Conservation (phyloP, 2,888 invertebrate species). For the Macrophya alboannulata region DNA sequence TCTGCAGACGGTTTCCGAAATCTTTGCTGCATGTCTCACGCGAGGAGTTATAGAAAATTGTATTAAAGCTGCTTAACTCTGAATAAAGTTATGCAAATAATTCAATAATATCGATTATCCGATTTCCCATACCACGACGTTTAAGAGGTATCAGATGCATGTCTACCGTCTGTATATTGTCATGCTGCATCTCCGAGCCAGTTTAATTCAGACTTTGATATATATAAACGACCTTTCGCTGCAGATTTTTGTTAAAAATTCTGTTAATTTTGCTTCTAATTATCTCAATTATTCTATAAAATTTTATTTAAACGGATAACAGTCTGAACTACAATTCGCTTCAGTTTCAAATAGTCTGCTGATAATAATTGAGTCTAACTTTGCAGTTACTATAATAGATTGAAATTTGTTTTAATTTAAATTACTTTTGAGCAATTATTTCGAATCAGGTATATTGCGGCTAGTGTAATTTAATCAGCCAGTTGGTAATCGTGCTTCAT, state of each 20-base stretch:
- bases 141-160: not conserved
- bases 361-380: not conserved
- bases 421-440: slow-evolving; percentile 26
- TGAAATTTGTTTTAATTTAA: not conserved
- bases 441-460: not conserved
- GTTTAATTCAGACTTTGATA: not conserved
- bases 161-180: not conserved
- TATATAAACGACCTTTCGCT: not conserved
- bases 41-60: not conserved
- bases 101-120: slow-evolving; percentile 26
- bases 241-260: not conserved
- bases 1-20: not conserved
- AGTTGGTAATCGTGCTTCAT: slow-evolving; percentile 5
- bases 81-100: slow-evolving; percentile 22
- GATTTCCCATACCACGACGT: not conserved
- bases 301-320: not conserved
- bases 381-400: not conserved
- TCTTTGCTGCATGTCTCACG: slow-evolving; percentile 23
- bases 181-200: not conserved
- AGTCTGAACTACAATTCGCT: not conserved
- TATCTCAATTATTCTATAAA: not conserved
- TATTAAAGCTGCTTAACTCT: not conserved
- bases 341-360: not conserved
- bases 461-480: not conserved
- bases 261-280: not conserved